A percentile compares a stretch with the other conserved stretches of the same genome.
These are phyloP conservation scores for Corythornis vintsioides DNA, from an alignment of 2,113 vertebrate species.

Conservation along the genomic window DNA sequence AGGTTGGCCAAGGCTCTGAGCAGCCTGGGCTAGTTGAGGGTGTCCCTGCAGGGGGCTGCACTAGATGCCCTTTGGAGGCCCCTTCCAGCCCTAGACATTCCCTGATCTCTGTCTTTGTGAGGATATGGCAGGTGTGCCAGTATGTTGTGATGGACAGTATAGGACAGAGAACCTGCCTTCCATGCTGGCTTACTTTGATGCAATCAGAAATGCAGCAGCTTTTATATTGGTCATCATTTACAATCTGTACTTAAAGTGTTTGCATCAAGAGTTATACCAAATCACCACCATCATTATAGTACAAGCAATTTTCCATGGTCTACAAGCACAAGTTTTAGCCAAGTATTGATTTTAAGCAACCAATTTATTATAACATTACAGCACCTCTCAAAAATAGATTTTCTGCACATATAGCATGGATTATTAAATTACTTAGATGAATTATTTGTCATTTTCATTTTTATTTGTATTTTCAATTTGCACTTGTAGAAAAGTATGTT, in stretches of 20 bases:
- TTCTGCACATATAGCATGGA: not conserved
- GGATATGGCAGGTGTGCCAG: too few relatives aligned
- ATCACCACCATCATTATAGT: not conserved
- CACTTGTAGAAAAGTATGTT: not conserved
- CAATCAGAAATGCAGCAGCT: not conserved
- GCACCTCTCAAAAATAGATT: not conserved
- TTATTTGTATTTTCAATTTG: not conserved
- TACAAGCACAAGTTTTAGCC: not conserved
- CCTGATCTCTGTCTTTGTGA: too few relatives aligned
- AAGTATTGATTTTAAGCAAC: not conserved
- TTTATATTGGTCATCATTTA: not conserved
- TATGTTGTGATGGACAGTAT: not conserved
- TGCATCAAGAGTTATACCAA: not conserved
- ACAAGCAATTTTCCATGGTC: not conserved
- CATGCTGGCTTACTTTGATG: not conserved
- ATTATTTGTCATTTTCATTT: not conserved
- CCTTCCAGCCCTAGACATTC: too few relatives aligned
- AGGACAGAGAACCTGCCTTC: not conserved
- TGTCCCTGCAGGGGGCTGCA: too few relatives aligned
- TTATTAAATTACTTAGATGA: not conserved
- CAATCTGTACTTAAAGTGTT: not conserved
- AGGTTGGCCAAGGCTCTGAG: too few relatives aligned
- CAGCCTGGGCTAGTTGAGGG: too few relatives aligned
- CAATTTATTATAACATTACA: not conserved
- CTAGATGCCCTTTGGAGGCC: too few relatives aligned